phyloP scores from a whole-genome alignment of 1,140 invertebrate genomes.

The Plodia interpunctella region DNA sequence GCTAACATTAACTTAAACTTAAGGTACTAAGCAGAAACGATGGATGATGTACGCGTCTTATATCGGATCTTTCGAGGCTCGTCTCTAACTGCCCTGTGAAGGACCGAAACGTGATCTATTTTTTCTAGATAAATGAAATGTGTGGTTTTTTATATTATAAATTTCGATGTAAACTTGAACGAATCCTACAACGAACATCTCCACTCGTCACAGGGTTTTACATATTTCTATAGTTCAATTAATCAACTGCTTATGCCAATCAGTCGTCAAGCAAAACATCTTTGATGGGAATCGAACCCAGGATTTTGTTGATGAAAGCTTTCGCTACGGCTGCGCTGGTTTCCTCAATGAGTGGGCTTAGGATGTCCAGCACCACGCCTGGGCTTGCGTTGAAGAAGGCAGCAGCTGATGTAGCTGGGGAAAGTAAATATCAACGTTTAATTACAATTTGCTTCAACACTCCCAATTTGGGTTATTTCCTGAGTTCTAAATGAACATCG shows the following conservation, averaged over 20 bases:
- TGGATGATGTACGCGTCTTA: not conserved
- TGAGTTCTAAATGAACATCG: no score
- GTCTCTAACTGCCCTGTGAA: no score
- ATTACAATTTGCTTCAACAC: no score
- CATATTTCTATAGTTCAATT: no score
- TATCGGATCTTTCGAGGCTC: no score
- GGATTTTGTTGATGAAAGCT: constrained; percentile 78
- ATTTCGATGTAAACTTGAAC: not conserved
- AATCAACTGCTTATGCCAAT: not conserved
- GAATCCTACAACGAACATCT: not conserved
- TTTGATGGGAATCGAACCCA: constrained; percentile 77
- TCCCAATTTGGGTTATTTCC: no score
- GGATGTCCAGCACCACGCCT: constrained; percentile 81
- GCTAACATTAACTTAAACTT: not conserved
- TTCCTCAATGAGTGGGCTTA: constrained; percentile 84
- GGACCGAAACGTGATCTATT: no score
- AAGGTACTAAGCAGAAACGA: not conserved
- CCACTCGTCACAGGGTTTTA: no score
- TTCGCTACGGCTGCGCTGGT: constrained; percentile 79
- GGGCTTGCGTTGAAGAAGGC: constrained; percentile 85
- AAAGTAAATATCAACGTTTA: constrained; percentile 16
- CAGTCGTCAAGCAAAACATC: constrained; percentile 74
- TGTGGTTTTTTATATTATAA: no score
- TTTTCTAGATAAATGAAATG: no score
- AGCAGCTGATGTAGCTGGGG: constrained; percentile 79